phyloP scores from a whole-genome alignment of 1,140 invertebrate species.

The Platorchestia sp. region DNA sequence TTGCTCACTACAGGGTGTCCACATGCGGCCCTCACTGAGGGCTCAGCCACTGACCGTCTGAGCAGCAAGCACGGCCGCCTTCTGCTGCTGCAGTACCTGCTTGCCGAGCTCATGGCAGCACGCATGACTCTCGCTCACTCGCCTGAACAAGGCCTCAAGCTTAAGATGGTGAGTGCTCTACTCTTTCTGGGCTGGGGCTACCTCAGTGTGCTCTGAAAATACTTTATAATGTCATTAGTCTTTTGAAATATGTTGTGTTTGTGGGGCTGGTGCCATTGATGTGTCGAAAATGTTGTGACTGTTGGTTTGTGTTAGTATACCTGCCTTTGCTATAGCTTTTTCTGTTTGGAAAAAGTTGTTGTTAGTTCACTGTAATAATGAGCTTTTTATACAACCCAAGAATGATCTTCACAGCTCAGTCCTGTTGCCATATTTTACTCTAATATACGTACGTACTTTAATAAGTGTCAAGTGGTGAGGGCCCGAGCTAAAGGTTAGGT shows the following conservation, averaged over 20 bases:
- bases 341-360: no score
- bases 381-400: no score
- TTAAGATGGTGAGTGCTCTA: slow-evolving; percentile 69
- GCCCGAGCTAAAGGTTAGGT: no score
- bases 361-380: no score
- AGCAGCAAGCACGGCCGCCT: slow-evolving; percentile 68
- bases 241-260: no score
- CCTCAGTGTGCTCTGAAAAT: no score
- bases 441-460: no score
- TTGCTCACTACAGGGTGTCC: slow-evolving; percentile 48
- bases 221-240: no score
- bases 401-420: no score
- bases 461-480: no score
- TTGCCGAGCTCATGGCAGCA: slow-evolving; percentile 84
- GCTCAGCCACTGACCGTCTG: slow-evolving; percentile 44
- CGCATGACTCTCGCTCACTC: slow-evolving; percentile 77
- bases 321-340: not conserved
- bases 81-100: slow-evolving; percentile 83
- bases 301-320: not conserved
- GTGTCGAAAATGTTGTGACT: not conserved
- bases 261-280: not conserved
- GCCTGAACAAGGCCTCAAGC: slow-evolving; percentile 47
- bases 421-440: no score
- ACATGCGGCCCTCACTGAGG: slow-evolving; percentile 51
- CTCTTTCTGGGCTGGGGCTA: not conserved